Percentiles rank a stretch among this genome's conserved stretches.
Evolutionary conservation across 1,140 invertebrate species (phyloP).

Genomic region (Drosophila malerkotliana): DNA sequence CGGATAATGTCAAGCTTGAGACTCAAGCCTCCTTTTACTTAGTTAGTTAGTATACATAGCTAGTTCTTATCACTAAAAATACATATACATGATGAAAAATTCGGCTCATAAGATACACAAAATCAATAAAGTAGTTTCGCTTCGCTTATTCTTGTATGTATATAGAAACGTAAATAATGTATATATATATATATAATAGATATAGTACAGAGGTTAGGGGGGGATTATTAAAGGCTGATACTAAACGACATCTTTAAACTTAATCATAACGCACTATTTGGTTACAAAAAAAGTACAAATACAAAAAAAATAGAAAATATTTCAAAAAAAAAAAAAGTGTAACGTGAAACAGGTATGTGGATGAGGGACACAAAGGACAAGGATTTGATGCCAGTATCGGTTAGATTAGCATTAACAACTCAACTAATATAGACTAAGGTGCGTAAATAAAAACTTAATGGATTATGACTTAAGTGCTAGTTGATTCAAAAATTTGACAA

Average conservation of each 20-base stretch:
- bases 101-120: constrained; percentile 32
- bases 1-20: too few species aligned
- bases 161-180: constrained; percentile 7
- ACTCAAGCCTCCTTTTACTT: too few species aligned
- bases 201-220: constrained; percentile 19
- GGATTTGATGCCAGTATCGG: neutral
- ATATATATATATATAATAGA: constrained; percentile 7
- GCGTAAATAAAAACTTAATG: constrained; percentile 20
- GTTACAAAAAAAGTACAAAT: constrained; percentile 4
- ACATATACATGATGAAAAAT: constrained; percentile 29
- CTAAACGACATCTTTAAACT: constrained; percentile 1
- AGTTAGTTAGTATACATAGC: neutral
- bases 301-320: constrained; percentile 12
- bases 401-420: too few species aligned
- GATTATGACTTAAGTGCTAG: constrained; percentile 30
- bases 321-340: neutral
- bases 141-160: neutral
- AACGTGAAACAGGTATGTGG: constrained; percentile 1
- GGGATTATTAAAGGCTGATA: constrained; percentile 9
- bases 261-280: constrained; percentile 33
- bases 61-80: constrained; percentile 14
- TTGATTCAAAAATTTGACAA: constrained; percentile 12
- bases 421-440: too few species aligned
- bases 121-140: constrained; percentile 10
- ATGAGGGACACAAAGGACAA: neutral